Evolutionary conservation across 1,140 invertebrate species (phyloP).

Genomic region (Tetranychus urticae): DNA sequence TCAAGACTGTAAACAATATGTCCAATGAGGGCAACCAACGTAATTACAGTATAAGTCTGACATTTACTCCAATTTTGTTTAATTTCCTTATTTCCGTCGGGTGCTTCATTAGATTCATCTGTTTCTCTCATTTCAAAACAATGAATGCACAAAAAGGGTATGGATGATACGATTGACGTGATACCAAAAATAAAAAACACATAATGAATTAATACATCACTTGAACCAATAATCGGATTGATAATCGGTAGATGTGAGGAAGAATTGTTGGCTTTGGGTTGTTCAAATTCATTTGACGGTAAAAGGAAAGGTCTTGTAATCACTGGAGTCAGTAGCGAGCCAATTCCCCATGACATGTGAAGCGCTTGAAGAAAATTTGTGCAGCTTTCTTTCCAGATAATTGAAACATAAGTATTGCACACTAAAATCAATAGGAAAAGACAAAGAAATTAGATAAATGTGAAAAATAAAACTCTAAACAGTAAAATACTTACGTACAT

Average conservation of each 20-base stretch:
- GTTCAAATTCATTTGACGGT: background rate
- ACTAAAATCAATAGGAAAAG: background rate
- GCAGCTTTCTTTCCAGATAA: conserved; percentile 26
- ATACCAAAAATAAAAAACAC: background rate
- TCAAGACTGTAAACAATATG: background rate
- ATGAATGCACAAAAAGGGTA: background rate
- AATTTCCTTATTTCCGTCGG: background rate
- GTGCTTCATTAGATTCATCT: no score
- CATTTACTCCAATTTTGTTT: background rate
- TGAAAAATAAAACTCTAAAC: no score
- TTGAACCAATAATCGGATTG: background rate
- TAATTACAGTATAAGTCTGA: background rate
- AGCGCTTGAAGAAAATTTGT: conserved; percentile 27
- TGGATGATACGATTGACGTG: background rate
- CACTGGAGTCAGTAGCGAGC: conserved; percentile 27
- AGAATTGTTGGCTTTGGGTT: background rate
- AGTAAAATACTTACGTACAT: no score
- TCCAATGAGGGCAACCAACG: background rate
- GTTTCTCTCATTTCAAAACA: background rate
- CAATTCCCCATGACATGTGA: conserved; percentile 28
- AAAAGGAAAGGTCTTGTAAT: conserved; percentile 23
- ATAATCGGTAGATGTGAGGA: background rate
- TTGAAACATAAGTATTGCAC: conserved; percentile 17
- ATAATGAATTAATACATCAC: background rate
- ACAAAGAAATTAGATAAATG: background rate